Conservation (phyloP, 2,113 vertebrate species). For the Bubo blakistoni region DNA sequence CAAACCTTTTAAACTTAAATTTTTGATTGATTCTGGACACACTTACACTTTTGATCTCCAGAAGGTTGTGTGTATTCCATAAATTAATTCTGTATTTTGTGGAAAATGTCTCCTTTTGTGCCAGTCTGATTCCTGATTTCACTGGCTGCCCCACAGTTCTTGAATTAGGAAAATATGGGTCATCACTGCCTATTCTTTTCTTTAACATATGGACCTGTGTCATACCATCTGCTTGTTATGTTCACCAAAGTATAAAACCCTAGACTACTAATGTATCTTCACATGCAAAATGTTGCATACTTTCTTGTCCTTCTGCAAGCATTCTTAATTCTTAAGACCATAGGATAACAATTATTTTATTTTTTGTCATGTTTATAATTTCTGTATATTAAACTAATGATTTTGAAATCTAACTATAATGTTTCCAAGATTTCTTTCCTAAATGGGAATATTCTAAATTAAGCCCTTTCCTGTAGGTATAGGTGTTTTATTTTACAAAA, state of each 20-base stretch:
- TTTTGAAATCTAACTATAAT: background rate
- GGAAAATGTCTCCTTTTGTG: background rate
- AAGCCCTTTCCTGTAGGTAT: accelerated
- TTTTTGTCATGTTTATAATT: background rate
- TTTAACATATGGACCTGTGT: background rate
- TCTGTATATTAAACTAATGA: background rate
- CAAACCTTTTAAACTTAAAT: background rate
- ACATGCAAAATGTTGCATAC: background rate
- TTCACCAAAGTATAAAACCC: background rate
- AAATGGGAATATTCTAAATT: background rate
- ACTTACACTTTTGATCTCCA: background rate
- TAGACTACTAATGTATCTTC: background rate
- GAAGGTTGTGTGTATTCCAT: background rate
- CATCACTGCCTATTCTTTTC: background rate
- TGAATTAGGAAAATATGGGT: background rate
- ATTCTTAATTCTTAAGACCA: background rate
- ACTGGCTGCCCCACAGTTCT: background rate
- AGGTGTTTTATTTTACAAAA: background rate
- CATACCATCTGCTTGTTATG: background rate
- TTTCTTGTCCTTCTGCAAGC: background rate
- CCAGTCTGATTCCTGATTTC: background rate
- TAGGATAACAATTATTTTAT: background rate
- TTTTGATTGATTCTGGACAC: background rate
- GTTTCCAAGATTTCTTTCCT: background rate
- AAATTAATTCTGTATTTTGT: background rate